Evolutionary conservation across 2,113 vertebrate genomes (phyloP).

Genomic region (Alosa alosa): DNA sequence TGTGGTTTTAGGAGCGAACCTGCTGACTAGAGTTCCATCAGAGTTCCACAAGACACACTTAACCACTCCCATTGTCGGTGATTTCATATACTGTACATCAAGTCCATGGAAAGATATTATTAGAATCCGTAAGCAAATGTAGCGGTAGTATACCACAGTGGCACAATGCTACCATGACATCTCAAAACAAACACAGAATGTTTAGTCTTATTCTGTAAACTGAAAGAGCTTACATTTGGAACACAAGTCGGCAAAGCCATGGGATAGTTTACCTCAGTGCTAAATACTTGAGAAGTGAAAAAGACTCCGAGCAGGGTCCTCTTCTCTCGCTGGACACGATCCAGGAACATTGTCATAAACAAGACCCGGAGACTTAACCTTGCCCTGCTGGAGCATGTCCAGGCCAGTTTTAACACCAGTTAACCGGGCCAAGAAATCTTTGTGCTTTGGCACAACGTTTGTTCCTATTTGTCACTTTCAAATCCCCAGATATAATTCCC

Average conservation of each 20-base stretch:
- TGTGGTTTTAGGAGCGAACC: not conserved
- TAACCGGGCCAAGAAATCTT: slow-evolving; percentile 18
- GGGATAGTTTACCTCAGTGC: not conserved
- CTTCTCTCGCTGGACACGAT: not conserved
- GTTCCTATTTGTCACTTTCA: slow-evolving; percentile 25
- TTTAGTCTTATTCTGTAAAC: not conserved
- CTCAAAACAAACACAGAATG: not conserved
- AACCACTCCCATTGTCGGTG: not conserved
- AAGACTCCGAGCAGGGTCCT: not conserved
- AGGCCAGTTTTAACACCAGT: slow-evolving; percentile 17
- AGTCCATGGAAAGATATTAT: not conserved
- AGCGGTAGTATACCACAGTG: too few species aligned
- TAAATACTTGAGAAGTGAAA: not conserved
- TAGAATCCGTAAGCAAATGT: not conserved
- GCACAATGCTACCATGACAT: not conserved
- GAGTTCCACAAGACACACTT: not conserved
- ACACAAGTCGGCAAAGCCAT: not conserved
- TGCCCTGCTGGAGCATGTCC: slow-evolving; percentile 19
- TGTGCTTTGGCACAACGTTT: not conserved
- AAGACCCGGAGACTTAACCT: slow-evolving; percentile 35
- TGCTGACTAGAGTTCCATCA: not conserved
- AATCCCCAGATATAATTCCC: slow-evolving; percentile 23
- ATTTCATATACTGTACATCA: not conserved
- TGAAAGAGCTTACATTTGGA: not conserved
- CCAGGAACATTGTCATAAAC: slow-evolving; percentile 44